phyloP scores from a whole-genome alignment of 2,888 invertebrate species.

The Odontocolon sp. region DNA sequence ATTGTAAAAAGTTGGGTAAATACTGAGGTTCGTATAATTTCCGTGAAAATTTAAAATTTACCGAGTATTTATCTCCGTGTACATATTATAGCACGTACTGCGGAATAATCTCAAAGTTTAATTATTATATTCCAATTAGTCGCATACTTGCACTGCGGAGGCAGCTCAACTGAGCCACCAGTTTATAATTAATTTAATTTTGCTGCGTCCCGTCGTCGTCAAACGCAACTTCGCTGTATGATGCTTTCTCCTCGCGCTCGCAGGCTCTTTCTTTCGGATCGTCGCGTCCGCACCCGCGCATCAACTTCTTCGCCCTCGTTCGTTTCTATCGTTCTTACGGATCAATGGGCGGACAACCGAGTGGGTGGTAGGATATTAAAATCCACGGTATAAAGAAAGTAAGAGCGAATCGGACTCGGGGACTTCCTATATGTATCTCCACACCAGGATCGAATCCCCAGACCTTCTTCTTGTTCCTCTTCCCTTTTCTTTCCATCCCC shows the following conservation, averaged over 20 bases:
- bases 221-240: too few relatives aligned
- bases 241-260: not conserved
- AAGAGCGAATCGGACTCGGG: conserved; percentile 57
- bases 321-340: conserved; percentile 54
- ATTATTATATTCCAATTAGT: conserved; percentile 27
- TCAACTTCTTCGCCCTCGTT: conserved; percentile 28
- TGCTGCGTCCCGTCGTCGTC: conserved; percentile 4
- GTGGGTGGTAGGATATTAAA: conserved; percentile 69
- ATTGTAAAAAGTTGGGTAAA: too few relatives aligned
- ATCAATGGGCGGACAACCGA: conserved; percentile 68
- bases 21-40: too few relatives aligned
- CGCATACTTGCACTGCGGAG: not conserved
- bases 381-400: conserved; percentile 57
- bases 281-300: conserved; percentile 23
- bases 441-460: not conserved
- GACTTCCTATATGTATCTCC: conserved; percentile 1
- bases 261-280: conserved; percentile 23
- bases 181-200: conserved; percentile 51
- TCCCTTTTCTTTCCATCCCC: conserved; percentile 52
- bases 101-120: conserved; percentile 11
- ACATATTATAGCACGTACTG: not conserved
- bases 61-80: not conserved
- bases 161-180: not conserved
- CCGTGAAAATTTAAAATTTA: too few relatives aligned
- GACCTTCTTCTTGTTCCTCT: conserved; percentile 10